Percentiles rank a stretch among this genome's conserved stretches.
phyloP scores from a whole-genome alignment of 2,797 vertebrate species.

The Acropternis orthonyx region DNA sequence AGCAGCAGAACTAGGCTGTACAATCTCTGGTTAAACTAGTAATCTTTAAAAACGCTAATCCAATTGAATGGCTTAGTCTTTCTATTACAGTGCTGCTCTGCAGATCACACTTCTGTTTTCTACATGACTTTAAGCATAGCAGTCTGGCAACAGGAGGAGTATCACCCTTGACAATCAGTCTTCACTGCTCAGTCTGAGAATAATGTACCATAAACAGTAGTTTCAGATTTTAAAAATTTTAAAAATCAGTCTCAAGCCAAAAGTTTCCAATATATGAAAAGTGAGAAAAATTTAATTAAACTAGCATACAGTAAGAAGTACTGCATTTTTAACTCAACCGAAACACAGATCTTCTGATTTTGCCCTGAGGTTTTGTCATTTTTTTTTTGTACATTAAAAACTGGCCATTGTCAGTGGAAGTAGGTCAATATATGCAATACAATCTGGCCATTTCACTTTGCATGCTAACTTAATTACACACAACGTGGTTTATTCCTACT shows the following conservation, averaged over 20 bases:
- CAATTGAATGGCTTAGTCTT: constrained; percentile 46
- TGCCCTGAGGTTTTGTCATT: neutral
- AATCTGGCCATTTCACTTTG: neutral
- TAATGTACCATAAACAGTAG: neutral
- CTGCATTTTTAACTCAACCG: neutral
- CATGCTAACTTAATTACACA: neutral
- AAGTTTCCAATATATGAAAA: neutral
- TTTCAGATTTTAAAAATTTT: neutral
- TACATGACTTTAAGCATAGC: neutral
- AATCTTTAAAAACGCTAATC: constrained; percentile 63
- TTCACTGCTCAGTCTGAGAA: neutral
- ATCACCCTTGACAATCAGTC: neutral
- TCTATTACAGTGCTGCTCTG: neutral
- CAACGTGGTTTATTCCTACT: neutral
- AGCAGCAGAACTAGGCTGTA: constrained; percentile 23
- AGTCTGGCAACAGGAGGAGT: neutral
- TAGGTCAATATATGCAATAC: neutral
- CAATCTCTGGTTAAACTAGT: constrained; percentile 15
- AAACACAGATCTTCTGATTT: neutral
- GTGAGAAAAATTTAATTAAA: neutral
- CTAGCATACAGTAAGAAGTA: neutral
- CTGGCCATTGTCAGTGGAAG: neutral
- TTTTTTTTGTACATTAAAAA: neutral
- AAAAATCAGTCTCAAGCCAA: neutral
- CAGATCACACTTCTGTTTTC: neutral